phyloP scores from a whole-genome alignment of 1,140 invertebrate species.

The Listronotus bonariensis region DNA sequence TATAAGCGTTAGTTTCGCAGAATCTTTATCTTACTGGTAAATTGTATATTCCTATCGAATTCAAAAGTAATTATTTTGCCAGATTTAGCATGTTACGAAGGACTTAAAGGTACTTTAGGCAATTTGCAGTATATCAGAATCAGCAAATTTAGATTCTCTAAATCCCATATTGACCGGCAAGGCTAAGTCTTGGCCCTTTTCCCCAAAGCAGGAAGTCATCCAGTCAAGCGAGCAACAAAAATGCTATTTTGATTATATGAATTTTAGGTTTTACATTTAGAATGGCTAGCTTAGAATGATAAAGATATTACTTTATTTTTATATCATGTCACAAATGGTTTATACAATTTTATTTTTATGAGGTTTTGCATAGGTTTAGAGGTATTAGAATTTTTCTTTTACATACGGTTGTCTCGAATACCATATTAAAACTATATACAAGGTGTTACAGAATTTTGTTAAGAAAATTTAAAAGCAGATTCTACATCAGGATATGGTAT shows the following conservation, averaged over 20 bases:
- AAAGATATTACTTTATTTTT: conserved; percentile 26
- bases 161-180: conserved; percentile 48
- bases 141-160: conserved; percentile 50
- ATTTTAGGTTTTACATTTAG: conserved; percentile 40
- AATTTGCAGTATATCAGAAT: conserved; percentile 51
- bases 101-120: conserved; percentile 21
- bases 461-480: too few species aligned
- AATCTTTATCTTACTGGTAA: too few species aligned
- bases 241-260: conserved; percentile 45
- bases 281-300: conserved; percentile 34
- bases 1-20: too few species aligned
- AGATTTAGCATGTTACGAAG: too few species aligned
- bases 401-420: too few species aligned
- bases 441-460: too few species aligned
- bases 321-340: conserved; percentile 12
- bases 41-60: too few species aligned
- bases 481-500: too few species aligned
- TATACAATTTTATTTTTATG: background rate
- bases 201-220: conserved; percentile 43
- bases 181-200: conserved; percentile 45
- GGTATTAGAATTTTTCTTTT: too few species aligned
- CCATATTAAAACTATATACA: too few species aligned
- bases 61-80: too few species aligned
- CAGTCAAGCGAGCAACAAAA: conserved; percentile 44
- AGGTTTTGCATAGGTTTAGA: too few species aligned